Evolutionary conservation across 2,113 vertebrate genomes (phyloP).

Genomic region (Trochalopteron elliotii): DNA sequence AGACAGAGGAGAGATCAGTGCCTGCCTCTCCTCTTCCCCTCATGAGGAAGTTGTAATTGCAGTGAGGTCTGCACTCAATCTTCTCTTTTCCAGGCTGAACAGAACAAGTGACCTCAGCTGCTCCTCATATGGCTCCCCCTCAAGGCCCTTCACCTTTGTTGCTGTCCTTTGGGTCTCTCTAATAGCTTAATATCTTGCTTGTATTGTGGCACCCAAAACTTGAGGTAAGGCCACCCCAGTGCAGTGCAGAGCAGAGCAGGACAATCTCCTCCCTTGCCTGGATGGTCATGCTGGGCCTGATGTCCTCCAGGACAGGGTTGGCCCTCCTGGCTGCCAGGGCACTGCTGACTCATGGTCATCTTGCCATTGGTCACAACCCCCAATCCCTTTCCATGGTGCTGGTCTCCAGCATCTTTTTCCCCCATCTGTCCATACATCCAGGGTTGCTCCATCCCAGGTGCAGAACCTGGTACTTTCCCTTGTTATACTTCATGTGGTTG

Average conservation of each 20-base stretch:
- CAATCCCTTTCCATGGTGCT: fast-evolving
- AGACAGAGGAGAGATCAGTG: neutral
- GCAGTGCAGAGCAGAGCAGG: neutral
- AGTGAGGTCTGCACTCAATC: neutral
- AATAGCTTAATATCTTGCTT: neutral
- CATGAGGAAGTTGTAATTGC: neutral
- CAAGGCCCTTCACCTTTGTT: too few relatives aligned
- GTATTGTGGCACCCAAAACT: too few relatives aligned
- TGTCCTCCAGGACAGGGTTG: fast-evolving
- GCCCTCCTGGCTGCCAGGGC: neutral
- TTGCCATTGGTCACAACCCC: fast-evolving
- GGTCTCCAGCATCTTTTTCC: neutral
- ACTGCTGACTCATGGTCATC: fast-evolving
- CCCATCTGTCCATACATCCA: neutral
- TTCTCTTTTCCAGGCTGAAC: neutral
- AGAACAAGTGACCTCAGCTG: neutral
- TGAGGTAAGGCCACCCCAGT: fast-evolving
- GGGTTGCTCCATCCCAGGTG: neutral
- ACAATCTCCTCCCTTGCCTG: neutral
- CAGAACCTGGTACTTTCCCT: neutral
- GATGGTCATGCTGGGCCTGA: fast-evolving
- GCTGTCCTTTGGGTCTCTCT: neutral
- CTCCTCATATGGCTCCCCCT: fast-evolving
- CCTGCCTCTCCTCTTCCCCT: neutral
- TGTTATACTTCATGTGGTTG: neutral